phyloP scores from a whole-genome alignment of 1,140 invertebrate genomes.

The Trichonephila clavipes region DNA sequence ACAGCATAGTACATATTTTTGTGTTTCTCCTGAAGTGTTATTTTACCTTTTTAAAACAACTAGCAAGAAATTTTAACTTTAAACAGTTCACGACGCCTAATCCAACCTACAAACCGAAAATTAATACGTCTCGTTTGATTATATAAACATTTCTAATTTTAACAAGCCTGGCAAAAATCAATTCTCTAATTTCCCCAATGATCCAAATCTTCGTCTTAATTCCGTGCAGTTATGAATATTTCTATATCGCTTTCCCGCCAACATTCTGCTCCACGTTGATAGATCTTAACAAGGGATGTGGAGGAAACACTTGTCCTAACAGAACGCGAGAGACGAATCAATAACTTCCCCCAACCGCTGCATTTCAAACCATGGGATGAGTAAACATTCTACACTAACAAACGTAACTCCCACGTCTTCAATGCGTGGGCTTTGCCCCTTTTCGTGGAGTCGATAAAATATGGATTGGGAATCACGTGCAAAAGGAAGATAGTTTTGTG shows the following conservation, averaged over 20 bases:
- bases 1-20: too few relatives aligned
- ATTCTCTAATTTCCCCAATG: neutral
- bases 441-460: constrained; percentile 44
- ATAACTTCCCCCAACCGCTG: constrained; percentile 9
- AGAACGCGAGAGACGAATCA: neutral
- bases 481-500: neutral
- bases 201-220: neutral
- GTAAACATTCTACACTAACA: constrained; percentile 49
- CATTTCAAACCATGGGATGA: constrained; percentile 20
- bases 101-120: too few relatives aligned
- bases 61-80: too few relatives aligned
- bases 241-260: neutral
- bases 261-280: neutral
- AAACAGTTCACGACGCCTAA: too few relatives aligned
- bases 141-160: neutral
- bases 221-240: neutral
- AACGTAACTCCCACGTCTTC: constrained; percentile 6
- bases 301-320: neutral
- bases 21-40: too few relatives aligned
- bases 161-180: neutral
- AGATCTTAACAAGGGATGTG: neutral
- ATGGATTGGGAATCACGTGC: constrained; percentile 40
- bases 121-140: too few relatives aligned
- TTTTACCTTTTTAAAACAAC: too few relatives aligned
- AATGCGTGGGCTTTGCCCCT: neutral